phyloP scores from a whole-genome alignment of 2,888 invertebrate species.

The Ornithoptera alexandrae region DNA sequence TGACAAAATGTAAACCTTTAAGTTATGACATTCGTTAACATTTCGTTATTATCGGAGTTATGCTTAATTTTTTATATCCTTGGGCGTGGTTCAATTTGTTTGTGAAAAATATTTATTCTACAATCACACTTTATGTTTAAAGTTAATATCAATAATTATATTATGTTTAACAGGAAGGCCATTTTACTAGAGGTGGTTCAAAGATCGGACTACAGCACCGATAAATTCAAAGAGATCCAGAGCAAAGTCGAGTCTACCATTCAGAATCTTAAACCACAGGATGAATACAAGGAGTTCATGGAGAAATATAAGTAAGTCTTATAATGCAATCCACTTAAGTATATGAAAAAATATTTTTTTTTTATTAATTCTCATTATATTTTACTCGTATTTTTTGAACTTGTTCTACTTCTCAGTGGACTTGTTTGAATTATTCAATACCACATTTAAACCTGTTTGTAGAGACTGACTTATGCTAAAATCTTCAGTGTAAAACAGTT shows the following conservation, averaged over 20 bases:
- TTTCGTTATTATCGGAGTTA: too few relatives aligned
- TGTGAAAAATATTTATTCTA: neutral
- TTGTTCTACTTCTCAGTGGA: neutral
- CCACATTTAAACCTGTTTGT: conserved; percentile 1
- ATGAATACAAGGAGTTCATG: conserved; percentile 94
- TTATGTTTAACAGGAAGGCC: conserved; percentile 81
- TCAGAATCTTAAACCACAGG: conserved; percentile 88
- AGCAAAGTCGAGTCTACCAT: conserved; percentile 87
- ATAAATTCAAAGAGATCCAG: conserved; percentile 90
- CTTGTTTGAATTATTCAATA: neutral
- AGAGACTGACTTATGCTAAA: neutral
- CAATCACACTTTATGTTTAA: neutral
- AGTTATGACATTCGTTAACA: too few relatives aligned
- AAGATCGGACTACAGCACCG: conserved; percentile 88
- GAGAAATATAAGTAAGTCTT: conserved; percentile 89
- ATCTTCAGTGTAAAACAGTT: neutral
- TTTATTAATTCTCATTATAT: neutral
- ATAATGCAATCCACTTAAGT: neutral
- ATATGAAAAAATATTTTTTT: too few relatives aligned
- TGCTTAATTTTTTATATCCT: neutral
- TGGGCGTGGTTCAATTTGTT: neutral
- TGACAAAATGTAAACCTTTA: too few relatives aligned
- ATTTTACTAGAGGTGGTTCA: conserved; percentile 89
- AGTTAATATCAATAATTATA: neutral
- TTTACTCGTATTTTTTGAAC: neutral